These are phyloP conservation scores for Oplegnathus fasciatus DNA, from an alignment of 2,113 vertebrate species.

Conservation along the genomic window DNA sequence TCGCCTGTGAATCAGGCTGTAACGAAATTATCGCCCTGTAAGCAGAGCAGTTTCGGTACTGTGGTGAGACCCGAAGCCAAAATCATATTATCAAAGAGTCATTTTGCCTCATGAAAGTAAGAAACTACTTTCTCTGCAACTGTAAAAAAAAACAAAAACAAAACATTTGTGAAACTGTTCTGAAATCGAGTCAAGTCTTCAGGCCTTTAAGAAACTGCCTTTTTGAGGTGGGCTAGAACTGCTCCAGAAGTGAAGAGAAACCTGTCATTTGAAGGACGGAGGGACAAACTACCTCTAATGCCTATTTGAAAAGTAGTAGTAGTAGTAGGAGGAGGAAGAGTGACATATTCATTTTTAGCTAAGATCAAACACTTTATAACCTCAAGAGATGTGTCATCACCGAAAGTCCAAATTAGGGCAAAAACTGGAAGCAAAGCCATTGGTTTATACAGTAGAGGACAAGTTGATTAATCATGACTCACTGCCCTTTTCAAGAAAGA, in stretches of 20 bases:
- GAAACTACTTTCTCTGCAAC: neutral
- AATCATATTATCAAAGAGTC: neutral
- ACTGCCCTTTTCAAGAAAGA: too few relatives aligned
- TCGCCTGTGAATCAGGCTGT: neutral
- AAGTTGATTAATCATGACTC: too few relatives aligned
- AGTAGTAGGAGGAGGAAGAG: neutral
- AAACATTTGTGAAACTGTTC: neutral
- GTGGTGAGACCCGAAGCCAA: neutral
- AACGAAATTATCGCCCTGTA: neutral
- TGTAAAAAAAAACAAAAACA: too few relatives aligned
- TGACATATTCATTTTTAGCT: neutral
- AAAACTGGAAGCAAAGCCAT: too few relatives aligned
- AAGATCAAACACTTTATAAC: too few relatives aligned
- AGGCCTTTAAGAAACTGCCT: neutral
- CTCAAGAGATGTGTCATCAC: too few relatives aligned
- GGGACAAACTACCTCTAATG: neutral
- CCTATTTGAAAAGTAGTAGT: neutral
- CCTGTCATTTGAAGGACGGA: neutral
- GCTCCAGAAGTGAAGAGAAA: neutral
- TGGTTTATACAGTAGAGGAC: too few relatives aligned
- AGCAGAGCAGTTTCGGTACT: neutral
- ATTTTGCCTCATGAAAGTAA: neutral
- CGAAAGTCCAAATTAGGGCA: too few relatives aligned
- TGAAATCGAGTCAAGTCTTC: neutral
- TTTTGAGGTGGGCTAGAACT: neutral